phyloP scores from a whole-genome alignment of 2,113 vertebrate species.

The Taurulus bubalis region DNA sequence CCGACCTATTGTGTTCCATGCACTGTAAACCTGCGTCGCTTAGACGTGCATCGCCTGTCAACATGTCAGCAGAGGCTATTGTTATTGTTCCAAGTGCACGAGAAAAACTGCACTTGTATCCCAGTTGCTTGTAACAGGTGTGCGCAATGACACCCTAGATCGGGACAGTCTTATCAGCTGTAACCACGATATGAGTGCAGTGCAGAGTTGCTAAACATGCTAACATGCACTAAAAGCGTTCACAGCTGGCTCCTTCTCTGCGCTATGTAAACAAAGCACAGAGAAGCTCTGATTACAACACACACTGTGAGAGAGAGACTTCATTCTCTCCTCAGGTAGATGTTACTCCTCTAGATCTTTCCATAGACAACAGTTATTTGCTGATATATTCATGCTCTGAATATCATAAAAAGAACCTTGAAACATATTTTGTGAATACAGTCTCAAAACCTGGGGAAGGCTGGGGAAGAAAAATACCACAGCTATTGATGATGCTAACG shows the following conservation, averaged over 20 bases:
- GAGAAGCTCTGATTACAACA: too few species aligned
- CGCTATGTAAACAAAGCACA: too few species aligned
- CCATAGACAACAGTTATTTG: not conserved
- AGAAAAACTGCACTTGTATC: not conserved
- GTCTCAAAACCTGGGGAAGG: not conserved
- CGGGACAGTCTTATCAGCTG: too few species aligned
- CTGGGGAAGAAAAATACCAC: not conserved
- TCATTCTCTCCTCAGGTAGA: too few species aligned
- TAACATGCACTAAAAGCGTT: too few species aligned
- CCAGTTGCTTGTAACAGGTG: not conserved
- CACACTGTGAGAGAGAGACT: too few species aligned
- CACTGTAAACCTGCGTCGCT: not conserved
- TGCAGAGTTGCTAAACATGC: too few species aligned
- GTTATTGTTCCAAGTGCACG: not conserved
- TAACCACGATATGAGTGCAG: too few species aligned
- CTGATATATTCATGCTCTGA: too few species aligned
- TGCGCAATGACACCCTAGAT: too few species aligned
- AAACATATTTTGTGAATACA: not conserved
- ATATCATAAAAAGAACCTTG: too few species aligned
- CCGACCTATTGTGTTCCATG: not conserved
- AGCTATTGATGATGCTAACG: not conserved
- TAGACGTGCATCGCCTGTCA: not conserved
- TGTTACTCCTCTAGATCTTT: not conserved
- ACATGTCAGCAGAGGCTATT: not conserved
- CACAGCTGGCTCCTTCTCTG: too few species aligned